Conservation (phyloP, 2,113 vertebrate species). For the Lynx canadensis region DNA sequence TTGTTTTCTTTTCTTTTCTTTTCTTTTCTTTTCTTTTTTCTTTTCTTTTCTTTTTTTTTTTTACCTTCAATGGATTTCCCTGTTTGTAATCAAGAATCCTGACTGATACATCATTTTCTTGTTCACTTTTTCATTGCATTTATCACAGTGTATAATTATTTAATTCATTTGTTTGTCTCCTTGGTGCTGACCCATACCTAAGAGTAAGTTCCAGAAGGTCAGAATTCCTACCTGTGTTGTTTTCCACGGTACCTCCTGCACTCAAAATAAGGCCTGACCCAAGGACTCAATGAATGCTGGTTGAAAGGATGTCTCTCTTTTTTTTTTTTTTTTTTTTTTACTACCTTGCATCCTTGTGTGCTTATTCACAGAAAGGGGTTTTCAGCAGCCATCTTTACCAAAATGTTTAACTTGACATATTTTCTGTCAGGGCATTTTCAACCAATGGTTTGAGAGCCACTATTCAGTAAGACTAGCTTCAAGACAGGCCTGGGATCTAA, state of each 20-base stretch:
- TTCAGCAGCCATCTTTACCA: not conserved
- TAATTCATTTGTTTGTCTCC: not conserved
- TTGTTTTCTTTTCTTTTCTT: not conserved
- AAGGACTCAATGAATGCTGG: not conserved
- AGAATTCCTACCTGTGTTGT: not conserved
- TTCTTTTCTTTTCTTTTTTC: not conserved
- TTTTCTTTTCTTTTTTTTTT: not conserved
- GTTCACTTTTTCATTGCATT: not conserved
- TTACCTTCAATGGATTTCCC: not conserved
- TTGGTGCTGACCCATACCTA: not conserved
- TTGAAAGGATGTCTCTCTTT: not conserved
- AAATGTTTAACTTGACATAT: not conserved
- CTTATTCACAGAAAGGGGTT: constrained; percentile 1
- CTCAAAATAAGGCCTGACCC: not conserved
- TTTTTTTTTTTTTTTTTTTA: not conserved
- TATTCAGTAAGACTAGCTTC: not conserved
- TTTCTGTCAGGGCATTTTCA: constrained; percentile 41
- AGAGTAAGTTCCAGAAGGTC: not conserved
- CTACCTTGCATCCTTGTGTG: not conserved
- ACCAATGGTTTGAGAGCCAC: not conserved
- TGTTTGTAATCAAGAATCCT: not conserved
- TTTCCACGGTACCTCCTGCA: not conserved
- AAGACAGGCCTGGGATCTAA: not conserved
- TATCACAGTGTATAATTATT: not conserved
- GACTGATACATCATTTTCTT: not conserved